Percentiles rank a stretch among this genome's conserved stretches.
Conservation (phyloP, 2,113 vertebrate species). For the Ornithorhynchus anatinus region DNA sequence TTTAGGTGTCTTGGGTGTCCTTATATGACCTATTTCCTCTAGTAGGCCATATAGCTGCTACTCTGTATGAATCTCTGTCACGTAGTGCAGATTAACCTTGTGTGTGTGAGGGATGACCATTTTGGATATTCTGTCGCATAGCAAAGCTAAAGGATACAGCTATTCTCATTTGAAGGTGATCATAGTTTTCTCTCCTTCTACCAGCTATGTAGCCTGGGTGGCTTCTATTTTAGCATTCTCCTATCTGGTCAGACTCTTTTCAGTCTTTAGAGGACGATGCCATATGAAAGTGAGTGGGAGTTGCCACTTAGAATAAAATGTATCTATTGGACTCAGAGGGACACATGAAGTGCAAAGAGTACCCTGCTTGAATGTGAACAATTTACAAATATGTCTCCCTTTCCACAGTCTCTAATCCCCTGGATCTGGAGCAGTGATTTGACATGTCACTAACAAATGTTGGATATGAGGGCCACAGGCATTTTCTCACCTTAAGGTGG, state of each 20-base stretch:
- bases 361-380: too few relatives aligned
- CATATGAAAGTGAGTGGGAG: neutral
- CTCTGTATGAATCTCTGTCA: too few relatives aligned
- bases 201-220: too few relatives aligned
- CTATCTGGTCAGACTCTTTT: neutral
- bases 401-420: neutral
- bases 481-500: constrained; percentile 15
- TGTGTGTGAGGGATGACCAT: too few relatives aligned
- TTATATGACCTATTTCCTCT: too few relatives aligned
- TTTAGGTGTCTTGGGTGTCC: too few relatives aligned
- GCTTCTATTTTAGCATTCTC: neutral
- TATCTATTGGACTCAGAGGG: neutral
- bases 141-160: too few relatives aligned
- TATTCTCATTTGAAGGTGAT: too few relatives aligned
- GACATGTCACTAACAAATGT: neutral
- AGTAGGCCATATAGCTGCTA: too few relatives aligned
- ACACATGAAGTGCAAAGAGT: neutral
- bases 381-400: neutral
- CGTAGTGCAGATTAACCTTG: too few relatives aligned
- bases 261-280: neutral
- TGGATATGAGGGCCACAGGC: neutral
- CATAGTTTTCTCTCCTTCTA: too few relatives aligned
- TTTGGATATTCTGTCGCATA: too few relatives aligned
- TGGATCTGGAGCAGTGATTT: neutral
- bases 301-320: neutral